Evolutionary conservation across 1,140 invertebrate species (phyloP), one percentile per base, ranked within the genome.

Genomic region (Callitettix versicolor): DNA sequence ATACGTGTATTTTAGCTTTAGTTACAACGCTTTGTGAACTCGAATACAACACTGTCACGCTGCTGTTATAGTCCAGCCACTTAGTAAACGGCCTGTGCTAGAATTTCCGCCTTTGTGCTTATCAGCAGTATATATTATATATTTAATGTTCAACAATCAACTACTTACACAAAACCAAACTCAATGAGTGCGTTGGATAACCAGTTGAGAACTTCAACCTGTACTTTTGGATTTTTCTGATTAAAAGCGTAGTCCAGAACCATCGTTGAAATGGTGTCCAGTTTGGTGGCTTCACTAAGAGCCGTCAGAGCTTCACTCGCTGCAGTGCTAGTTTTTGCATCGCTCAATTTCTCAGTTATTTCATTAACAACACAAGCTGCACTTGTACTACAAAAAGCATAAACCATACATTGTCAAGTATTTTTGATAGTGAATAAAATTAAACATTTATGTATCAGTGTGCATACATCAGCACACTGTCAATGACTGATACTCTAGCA

Each of bases 201-300:
- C 90, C 91, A 94, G 24, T 79, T 73, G 15, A 94, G 73, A 46
- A 86, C 76, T 69, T 94, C 89, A 12, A 87, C 81, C 62, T 93
- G 88, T 33, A 93, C 88, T 68, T 93, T 94, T 0, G 92, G 92
- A 68, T 87, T 95, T 70, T 92, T 94, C 68, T 93, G 88, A 44
- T 67, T 82, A 67, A 92, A 89, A 0, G 87, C 84, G 67, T 80
- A 85, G 5, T 78, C 73, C 1, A 88, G 63, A 3, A 86, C 80
- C 65, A 85, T 79, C 41, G 76, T 76, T 6, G 84, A 75, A 0
- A 94, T 78, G 59, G 81, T 81, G 53, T 91, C 86, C 18, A 95
- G 70, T 36, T 76, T 82, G 17, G 81, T 84, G 1, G 84, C 81
- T 64, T 93, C 89, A 0, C 86, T 81, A 40, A 91, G 79, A 24